Evolutionary conservation across 92 coral and sea anemone genomes (phyloP).

Genomic region (Isaurus tuberculatus): DNA sequence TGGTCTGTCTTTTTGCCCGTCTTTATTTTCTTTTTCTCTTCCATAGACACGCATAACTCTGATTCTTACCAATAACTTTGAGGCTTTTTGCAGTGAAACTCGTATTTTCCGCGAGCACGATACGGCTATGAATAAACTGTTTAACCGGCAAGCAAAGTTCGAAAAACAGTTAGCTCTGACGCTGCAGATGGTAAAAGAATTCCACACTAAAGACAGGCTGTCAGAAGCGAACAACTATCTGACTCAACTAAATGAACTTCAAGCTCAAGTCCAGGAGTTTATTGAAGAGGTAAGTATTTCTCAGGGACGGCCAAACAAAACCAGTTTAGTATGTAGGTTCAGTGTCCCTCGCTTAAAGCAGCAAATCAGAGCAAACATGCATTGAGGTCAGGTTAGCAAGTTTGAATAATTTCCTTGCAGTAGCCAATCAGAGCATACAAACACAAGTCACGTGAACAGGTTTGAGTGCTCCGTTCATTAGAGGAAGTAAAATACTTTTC

Average conservation of each 20-base stretch:
- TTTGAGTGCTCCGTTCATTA: neutral
- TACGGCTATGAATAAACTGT: conserved; percentile 85
- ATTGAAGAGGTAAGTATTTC: conserved; percentile 50
- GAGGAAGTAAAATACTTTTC: too few relatives aligned
- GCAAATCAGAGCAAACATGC: too few relatives aligned
- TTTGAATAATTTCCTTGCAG: too few relatives aligned
- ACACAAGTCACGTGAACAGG: neutral
- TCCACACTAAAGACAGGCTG: conserved; percentile 87
- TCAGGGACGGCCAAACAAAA: too few relatives aligned
- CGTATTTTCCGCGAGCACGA: conserved; percentile 92
- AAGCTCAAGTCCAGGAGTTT: conserved; percentile 74
- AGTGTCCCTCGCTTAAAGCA: too few relatives aligned
- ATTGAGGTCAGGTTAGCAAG: too few relatives aligned
- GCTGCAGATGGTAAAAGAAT: conserved; percentile 78
- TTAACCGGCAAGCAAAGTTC: conserved; percentile 93
- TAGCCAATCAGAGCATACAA: too few relatives aligned
- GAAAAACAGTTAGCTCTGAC: conserved; percentile 79
- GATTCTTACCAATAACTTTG: too few relatives aligned
- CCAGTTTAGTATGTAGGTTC: too few relatives aligned
- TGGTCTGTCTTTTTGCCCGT: neutral
- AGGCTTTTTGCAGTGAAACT: conserved; percentile 68
- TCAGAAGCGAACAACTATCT: conserved; percentile 87
- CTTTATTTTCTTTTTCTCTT: neutral
- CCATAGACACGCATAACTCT: too few relatives aligned
- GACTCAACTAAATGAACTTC: conserved; percentile 80